These are phyloP conservation scores for Calcarius lapponicus DNA, from an alignment of 2,797 vertebrate species.

Conservation along the genomic window DNA sequence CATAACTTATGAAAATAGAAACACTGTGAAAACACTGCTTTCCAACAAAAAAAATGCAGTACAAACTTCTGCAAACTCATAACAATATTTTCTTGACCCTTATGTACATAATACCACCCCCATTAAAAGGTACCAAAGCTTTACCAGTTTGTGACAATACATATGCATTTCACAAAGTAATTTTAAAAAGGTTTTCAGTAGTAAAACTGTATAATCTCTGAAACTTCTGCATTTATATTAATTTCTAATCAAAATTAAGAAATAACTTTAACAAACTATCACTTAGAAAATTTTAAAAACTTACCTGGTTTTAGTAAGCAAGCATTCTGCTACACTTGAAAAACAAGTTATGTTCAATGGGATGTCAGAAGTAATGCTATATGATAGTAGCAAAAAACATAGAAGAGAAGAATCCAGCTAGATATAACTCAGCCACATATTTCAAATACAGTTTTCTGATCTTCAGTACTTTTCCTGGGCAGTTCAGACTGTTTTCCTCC, in stretches of 20 bases:
- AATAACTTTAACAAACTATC: background rate
- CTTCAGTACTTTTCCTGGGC: background rate
- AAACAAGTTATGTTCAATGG: background rate
- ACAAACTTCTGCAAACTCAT: background rate
- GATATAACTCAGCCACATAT: background rate
- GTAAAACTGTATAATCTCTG: background rate
- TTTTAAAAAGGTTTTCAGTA: background rate
- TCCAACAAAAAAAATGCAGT: background rate
- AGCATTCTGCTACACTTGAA: background rate
- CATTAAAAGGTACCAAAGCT: background rate
- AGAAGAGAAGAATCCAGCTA: background rate
- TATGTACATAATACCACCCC: background rate
- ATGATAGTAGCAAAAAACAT: background rate
- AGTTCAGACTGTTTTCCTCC: background rate
- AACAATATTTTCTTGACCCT: background rate
- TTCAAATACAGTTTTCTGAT: background rate
- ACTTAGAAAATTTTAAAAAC: background rate
- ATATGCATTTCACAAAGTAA: background rate
- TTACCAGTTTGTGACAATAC: background rate
- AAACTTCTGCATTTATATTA: background rate
- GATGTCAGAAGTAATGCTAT: background rate
- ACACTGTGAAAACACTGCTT: background rate
- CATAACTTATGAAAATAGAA: background rate
- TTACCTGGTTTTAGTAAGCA: constrained; percentile 11
- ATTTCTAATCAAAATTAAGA: background rate